Conservation (phyloP, 2,888 invertebrate genomes). For the Oscheius sp. region DNA sequence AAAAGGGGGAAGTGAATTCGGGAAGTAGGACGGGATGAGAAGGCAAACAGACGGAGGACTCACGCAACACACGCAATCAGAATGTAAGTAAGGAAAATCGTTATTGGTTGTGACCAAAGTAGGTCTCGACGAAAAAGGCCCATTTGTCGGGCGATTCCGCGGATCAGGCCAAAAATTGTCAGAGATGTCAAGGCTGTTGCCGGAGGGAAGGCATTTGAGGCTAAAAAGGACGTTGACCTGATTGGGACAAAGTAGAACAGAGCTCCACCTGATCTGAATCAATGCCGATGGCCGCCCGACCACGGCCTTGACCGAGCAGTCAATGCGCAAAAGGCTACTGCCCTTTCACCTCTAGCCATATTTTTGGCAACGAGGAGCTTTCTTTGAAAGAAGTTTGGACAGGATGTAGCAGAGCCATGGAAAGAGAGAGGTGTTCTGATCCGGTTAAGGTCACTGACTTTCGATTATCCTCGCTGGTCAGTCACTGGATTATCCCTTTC, state of each 20-base stretch:
- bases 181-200: conserved; percentile 25
- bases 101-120: conserved; percentile 14
- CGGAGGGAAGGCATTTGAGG: not conserved
- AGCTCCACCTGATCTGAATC: conserved; percentile 25
- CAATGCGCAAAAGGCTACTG: conserved; percentile 25
- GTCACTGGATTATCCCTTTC: conserved; percentile 13
- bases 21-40: conserved; percentile 16
- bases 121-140: conserved; percentile 33
- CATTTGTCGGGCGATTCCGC: conserved; percentile 20
- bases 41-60: conserved; percentile 13
- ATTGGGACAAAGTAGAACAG: too few species aligned
- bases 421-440: not conserved
- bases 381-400: not conserved
- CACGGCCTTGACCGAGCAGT: conserved; percentile 32
- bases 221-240: conserved; percentile 8
- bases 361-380: not conserved
- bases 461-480: conserved; percentile 20
- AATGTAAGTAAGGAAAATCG: not conserved
- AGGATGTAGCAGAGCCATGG: not conserved
- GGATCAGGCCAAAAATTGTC: conserved; percentile 13
- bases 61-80: conserved; percentile 11
- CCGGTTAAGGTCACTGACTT: conserved; percentile 28
- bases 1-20: not conserved
- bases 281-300: conserved; percentile 6
- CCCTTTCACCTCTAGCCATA: conserved; percentile 27